These are phyloP conservation scores for Pocillopora damicornis DNA, from an alignment of 64 coral and sea anemone genomes.

Conservation along the genomic window DNA sequence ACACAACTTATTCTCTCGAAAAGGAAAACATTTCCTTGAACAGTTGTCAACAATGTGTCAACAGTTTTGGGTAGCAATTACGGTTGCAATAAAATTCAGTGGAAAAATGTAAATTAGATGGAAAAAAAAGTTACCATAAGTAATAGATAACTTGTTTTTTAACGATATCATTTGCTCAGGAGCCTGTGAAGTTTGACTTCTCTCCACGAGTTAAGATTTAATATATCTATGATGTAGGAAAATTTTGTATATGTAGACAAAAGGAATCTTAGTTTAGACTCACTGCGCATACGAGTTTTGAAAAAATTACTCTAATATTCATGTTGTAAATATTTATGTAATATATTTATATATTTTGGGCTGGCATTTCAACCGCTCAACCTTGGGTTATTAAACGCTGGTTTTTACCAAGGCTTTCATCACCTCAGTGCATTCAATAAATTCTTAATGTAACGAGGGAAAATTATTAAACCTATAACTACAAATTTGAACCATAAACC, in stretches of 20 bases:
- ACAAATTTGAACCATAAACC: background rate
- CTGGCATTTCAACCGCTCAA: background rate
- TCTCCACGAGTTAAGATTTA: conserved; percentile 2
- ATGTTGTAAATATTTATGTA: background rate
- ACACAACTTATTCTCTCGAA: background rate
- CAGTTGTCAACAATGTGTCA: background rate
- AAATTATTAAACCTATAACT: background rate
- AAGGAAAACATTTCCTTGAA: background rate
- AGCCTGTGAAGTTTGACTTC: conserved; percentile 31
- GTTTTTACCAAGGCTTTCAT: background rate
- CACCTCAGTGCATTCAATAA: background rate
- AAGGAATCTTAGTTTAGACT: conserved; percentile 29
- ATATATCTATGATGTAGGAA: conserved; percentile 34
- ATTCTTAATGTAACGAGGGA: background rate
- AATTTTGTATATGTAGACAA: background rate
- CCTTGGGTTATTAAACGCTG: background rate
- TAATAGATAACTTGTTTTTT: background rate
- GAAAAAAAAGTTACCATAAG: background rate
- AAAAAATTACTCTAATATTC: conserved; percentile 20
- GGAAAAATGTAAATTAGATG: conserved; percentile 37
- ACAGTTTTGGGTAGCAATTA: background rate
- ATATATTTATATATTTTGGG: conserved; percentile 4
- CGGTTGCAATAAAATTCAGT: background rate
- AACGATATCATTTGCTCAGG: conserved; percentile 9
- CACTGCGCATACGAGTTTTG: conserved; percentile 26